Evolutionary conservation across 2,113 vertebrate genomes (phyloP).

Genomic region (Notechis scutatus): DNA sequence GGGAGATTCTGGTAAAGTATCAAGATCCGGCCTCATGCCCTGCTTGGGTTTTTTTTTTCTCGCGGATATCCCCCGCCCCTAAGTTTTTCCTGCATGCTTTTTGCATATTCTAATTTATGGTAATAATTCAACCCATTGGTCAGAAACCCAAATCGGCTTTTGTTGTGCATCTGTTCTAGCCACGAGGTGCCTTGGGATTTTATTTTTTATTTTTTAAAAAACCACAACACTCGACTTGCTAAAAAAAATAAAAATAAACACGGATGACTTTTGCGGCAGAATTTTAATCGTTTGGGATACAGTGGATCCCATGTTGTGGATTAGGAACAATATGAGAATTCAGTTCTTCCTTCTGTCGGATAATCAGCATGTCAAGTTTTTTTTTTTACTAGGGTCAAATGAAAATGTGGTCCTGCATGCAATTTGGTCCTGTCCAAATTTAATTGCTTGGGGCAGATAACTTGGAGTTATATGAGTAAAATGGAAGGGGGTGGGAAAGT

Average conservation of each 20-base stretch:
- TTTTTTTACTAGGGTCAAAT: not conserved
- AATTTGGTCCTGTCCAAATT: not conserved
- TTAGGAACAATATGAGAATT: not conserved
- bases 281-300: not conserved
- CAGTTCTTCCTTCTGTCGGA: not conserved
- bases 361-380: not conserved
- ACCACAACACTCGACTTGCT: not conserved
- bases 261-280: not conserved
- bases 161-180: not conserved
- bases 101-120: conserved; percentile 10
- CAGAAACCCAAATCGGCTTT: not conserved
- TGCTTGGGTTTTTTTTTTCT: not conserved
- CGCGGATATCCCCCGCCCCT: not conserved
- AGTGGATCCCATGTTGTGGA: not conserved
- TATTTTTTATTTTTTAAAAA: not conserved
- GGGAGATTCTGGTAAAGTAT: conserved; percentile 90
- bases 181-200: not conserved
- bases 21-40: not conserved
- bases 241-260: not conserved
- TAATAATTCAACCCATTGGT: not conserved
- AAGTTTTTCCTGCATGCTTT: not conserved
- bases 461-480: not conserved
- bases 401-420: not conserved
- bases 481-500: not conserved
- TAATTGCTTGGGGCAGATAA: not conserved